Evolutionary conservation across 2,113 vertebrate species (phyloP), one percentile per base, ranked within the genome.

Genomic region (Craseonycteris thonglongyai): DNA sequence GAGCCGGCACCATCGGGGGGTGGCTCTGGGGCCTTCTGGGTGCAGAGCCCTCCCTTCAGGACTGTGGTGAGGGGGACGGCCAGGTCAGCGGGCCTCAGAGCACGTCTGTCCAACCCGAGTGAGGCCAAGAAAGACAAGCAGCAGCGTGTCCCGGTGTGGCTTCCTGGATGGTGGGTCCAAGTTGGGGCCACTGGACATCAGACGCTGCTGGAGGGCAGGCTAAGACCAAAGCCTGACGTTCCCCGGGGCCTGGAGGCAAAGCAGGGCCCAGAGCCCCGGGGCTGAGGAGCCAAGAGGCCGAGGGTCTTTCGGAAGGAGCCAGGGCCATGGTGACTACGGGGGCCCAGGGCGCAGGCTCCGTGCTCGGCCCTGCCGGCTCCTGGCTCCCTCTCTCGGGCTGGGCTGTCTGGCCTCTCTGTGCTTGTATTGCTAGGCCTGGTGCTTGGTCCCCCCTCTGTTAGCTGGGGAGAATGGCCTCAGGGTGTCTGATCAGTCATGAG

Each of bases 251-350:
- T 0, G 0, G n/a, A 35, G 79, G 38, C 42, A 5, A 22, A 15
- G 13, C n/a, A 5, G 40, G 54, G 30, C 38, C 42, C 33, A 16
- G 4, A 6, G 76, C 24, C 19, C 21, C 2, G 4, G 4, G 45
- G n/a, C 1, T 1, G 49, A n/a, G 19, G 35, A 0, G 5, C 13
- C 8, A 24, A 28, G 40, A 35, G 45, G n/a, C 1, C 1, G 49
- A 40, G 21, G 15, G 40, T 15, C 38, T 1, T 2, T 7, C 6
- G 1, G 18, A 38, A 72, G 61, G 21, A 74, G 19, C 13, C 38
- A 0, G 0, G 56, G 42, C 10, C 1, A 0, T 0, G 0, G 21
- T 2, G 0, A 51, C n/a, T 30, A 3, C 54, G 2, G 78, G 45
- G 45, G 71, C 28, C 1, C 0, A 1, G 18, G 66, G 1, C 0